Percentiles rank a stretch among this genome's conserved stretches.
These are phyloP conservation scores for Petrocephalus microphthalmus DNA, from an alignment of 2,113 vertebrate species.

Conservation along the genomic window DNA sequence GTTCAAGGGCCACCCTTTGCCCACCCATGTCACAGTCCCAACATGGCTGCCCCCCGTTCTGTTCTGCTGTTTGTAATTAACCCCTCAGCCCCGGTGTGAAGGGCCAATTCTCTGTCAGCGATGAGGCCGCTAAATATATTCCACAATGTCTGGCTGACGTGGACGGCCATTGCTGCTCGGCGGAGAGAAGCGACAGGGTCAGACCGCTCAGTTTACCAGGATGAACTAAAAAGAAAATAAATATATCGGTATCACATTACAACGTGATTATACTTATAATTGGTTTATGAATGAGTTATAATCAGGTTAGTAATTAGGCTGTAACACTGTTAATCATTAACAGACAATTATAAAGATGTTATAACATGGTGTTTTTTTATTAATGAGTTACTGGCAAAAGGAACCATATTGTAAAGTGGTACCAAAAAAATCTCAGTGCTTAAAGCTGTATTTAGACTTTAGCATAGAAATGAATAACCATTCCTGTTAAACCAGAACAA, in stretches of 20 bases:
- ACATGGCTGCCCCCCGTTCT: not conserved
- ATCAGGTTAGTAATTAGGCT: not conserved
- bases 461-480: not conserved
- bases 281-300: not conserved
- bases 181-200: not conserved
- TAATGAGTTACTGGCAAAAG: not conserved
- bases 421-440: not conserved
- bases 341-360: not conserved
- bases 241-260: not conserved
- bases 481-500: not conserved
- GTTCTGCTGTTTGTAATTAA: constrained; percentile 75
- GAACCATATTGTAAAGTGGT: not conserved
- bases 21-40: not conserved
- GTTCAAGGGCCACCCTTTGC: not conserved
- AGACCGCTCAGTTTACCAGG: not conserved
- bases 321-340: not conserved
- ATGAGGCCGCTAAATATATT: not conserved
- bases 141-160: not conserved
- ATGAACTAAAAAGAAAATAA: not conserved
- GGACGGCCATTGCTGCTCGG: not conserved
- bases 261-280: not conserved
- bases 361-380: not conserved
- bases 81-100: constrained; percentile 51
- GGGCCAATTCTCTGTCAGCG: constrained; percentile 36
- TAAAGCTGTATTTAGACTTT: not conserved